Evolutionary conservation across 2,797 vertebrate species (phyloP).

Genomic region (Morelia viridis): DNA sequence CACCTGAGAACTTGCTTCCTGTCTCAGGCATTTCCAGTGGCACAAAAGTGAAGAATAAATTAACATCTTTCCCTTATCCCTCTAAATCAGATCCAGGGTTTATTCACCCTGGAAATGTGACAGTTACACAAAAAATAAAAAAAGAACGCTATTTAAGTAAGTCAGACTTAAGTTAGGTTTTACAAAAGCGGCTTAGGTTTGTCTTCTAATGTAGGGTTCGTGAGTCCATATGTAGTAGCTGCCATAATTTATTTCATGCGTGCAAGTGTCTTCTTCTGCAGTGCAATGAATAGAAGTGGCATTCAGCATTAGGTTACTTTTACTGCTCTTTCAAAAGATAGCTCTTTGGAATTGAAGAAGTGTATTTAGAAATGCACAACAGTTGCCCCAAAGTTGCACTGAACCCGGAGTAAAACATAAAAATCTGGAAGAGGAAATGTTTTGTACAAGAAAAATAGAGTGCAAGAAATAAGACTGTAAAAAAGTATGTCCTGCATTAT

Average conservation of each 20-base stretch:
- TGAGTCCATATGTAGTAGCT: constrained; percentile 35
- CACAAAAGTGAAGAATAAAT: not conserved
- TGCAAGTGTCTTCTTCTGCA: constrained; percentile 10
- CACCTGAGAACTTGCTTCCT: not conserved
- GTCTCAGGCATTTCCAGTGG: not conserved
- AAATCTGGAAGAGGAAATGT: not conserved
- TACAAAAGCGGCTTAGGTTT: constrained; percentile 30
- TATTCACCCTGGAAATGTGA: not conserved
- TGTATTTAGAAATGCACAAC: constrained; percentile 56
- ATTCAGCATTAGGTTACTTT: not conserved
- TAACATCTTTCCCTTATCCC: not conserved
- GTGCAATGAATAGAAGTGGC: constrained; percentile 1
- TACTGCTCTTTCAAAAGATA: constrained; percentile 16
- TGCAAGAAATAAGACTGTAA: not conserved
- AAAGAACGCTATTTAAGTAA: constrained; percentile 25
- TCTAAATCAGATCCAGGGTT: not conserved
- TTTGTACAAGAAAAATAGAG: constrained; percentile 25
- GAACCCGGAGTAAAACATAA: rapidly evolving
- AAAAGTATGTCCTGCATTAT: constrained; percentile 34
- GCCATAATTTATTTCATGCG: constrained; percentile 8
- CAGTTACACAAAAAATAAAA: not conserved
- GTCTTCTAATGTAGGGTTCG: constrained; percentile 19
- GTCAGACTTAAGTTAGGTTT: not conserved
- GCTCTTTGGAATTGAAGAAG: constrained; percentile 42
- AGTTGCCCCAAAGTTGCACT: constrained; percentile 28